A percentile compares a stretch with the other conserved stretches of the same genome.
phyloP scores from a whole-genome alignment of 2,113 vertebrate species.

The Brachypteracias leptosomus region DNA sequence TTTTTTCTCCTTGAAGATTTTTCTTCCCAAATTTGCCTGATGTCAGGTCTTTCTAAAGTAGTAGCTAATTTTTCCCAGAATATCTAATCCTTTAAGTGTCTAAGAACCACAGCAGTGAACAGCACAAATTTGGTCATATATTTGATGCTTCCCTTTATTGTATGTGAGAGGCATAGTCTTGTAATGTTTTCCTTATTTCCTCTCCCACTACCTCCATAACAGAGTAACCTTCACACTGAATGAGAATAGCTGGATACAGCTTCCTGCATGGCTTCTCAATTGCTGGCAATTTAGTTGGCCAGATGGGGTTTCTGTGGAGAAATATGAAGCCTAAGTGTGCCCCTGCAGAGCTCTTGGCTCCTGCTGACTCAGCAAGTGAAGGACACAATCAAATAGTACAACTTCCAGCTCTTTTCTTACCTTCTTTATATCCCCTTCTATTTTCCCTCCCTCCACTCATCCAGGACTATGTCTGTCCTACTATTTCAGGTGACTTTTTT shows the following conservation, averaged over 20 bases:
- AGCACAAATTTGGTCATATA: not conserved
- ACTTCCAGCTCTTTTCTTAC: conserved; percentile 3
- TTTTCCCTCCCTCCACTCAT: not conserved
- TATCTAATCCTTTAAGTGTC: not conserved
- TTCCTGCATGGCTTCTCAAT: conserved; percentile 49
- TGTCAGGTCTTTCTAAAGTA: not conserved
- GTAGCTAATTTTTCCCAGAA: not conserved
- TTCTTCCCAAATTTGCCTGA: not conserved
- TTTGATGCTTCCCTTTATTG: not conserved
- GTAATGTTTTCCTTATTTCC: not conserved
- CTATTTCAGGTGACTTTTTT: not conserved
- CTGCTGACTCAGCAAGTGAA: conserved; percentile 48
- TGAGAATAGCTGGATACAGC: conserved; percentile 58
- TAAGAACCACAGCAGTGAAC: not conserved
- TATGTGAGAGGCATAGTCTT: not conserved
- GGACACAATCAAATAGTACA: not conserved
- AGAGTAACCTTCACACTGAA: conserved; percentile 53
- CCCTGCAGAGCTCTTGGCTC: conserved; percentile 37
- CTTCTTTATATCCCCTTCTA: not conserved
- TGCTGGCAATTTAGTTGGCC: conserved; percentile 49
- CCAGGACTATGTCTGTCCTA: not conserved
- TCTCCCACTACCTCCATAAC: not conserved
- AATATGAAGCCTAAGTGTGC: conserved; percentile 40
- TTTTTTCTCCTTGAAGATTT: not conserved
- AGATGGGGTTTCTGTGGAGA: conserved; percentile 52